Percentiles rank a stretch among this genome's conserved stretches.
Evolutionary conservation across 2,797 vertebrate species (phyloP).

Genomic region (Tokudaia muenninki): DNA sequence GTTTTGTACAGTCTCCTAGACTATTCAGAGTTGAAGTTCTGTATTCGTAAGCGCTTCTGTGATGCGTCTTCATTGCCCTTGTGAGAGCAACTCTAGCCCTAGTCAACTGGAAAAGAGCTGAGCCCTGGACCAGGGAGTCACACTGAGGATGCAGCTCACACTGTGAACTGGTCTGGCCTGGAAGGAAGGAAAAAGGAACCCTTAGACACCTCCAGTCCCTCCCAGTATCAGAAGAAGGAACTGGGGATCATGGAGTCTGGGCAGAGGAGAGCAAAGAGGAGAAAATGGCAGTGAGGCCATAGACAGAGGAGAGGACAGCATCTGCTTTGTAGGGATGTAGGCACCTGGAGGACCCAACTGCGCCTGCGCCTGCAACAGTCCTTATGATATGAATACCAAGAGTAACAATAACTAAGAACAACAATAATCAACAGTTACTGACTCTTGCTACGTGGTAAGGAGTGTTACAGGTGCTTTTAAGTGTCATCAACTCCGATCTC

Average conservation of each 20-base stretch:
- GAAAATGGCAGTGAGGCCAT: neutral
- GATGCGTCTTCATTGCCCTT: neutral
- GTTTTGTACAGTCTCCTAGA: neutral
- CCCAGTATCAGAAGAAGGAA: neutral
- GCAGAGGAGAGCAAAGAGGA: neutral
- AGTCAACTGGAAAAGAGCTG: neutral
- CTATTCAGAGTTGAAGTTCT: slow-evolving; percentile 54
- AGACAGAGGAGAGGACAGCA: neutral
- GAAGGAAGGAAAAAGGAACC: neutral
- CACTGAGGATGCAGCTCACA: neutral
- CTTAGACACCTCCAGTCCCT: neutral
- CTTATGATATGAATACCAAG: neutral
- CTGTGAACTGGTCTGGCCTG: neutral
- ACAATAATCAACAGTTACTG: neutral
- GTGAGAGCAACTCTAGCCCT: neutral
- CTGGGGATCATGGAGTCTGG: too few species aligned
- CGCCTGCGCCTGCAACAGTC: neutral
- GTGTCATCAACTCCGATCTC: neutral
- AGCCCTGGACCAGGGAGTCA: neutral
- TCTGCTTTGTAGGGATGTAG: neutral
- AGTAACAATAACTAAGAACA: neutral
- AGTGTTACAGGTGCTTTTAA: neutral
- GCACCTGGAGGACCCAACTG: neutral
- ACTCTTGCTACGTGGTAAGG: neutral
- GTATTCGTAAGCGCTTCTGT: neutral